phyloP scores from a whole-genome alignment of 2,797 vertebrate species.

The Syngnathus rostellatus region DNA sequence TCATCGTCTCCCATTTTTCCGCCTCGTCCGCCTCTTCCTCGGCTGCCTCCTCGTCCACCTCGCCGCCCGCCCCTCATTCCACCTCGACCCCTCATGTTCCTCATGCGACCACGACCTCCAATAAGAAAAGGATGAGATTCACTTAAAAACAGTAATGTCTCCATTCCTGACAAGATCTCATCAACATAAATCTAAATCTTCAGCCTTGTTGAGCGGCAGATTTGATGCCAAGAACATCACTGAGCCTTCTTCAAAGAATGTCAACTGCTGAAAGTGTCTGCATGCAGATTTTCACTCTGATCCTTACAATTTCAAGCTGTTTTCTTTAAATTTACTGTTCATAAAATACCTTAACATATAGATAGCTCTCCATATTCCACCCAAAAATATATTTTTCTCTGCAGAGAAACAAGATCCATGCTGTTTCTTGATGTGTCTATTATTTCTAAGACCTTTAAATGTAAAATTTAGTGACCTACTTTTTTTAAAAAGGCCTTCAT shows the following conservation, averaged over 20 bases:
- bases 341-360: no score
- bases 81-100: slow-evolving; percentile 77
- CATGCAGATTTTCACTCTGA: no score
- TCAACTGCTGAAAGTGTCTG: no score
- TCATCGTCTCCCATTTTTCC: slow-evolving; percentile 79
- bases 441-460: no score
- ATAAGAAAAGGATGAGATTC: not conserved
- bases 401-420: no score
- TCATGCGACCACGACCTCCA: slow-evolving; percentile 80
- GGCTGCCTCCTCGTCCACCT: slow-evolving; percentile 71
- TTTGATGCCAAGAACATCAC: not conserved
- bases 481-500: not conserved
- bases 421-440: no score
- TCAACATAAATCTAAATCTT: not conserved
- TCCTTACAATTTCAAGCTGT: no score
- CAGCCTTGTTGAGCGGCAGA: not conserved
- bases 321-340: no score
- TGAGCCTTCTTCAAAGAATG: not conserved
- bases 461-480: no score
- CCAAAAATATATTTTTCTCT: no score
- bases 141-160: not conserved
- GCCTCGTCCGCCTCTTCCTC: slow-evolving; percentile 73
- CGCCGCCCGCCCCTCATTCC: slow-evolving; percentile 80
- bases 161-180: not conserved
- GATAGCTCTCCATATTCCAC: no score